Evolutionary conservation across 2,797 vertebrate species (phyloP), one percentile per base, ranked within the genome.

Genomic region (Selene dorsalis): DNA sequence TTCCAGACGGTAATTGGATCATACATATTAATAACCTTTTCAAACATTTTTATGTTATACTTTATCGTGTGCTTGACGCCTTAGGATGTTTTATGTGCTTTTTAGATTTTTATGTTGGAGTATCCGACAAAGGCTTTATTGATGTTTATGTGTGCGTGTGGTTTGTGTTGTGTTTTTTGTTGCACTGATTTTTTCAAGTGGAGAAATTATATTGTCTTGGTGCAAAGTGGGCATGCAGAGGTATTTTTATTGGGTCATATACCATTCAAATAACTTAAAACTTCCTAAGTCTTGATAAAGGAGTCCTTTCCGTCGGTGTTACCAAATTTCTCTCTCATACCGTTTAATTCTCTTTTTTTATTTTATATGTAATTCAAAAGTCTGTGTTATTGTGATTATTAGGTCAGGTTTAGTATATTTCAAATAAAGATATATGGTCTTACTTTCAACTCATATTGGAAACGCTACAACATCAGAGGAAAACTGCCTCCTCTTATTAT

Each of bases 371-470:
- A 35, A 35, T 35, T 35, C 32, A 35, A 8, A 35, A 8, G 1
- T 35, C 32, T 35, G 32, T 35, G 6, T 35, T 35, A 35, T 8
- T 35, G 32, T 35, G 32, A 9, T 47, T 47, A 45, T 45, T 7
- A 47, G 14, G 45, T 20, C 17, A 48, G 6, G 24, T n/a, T 28
- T 18, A 6, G 14, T 43, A 11, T 28, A 43, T 17, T 43, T 4
- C 1, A 9, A 12, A 11, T 20, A 26, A 20, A 43, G 38, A 48
- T 18, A 56, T 50, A 5, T 26, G 26, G 10, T 14, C 2, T 55
- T 22, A 24, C 20, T 43, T 39, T 13, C 0, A 16, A n/a, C 43
- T 32, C 0, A 3, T 2, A 3, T 2, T 28, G 4, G 4, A 12
- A 47, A 13, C 32, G 43, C 10, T 43, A 10, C 39, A 2, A 32